phyloP scores from a whole-genome alignment of 2,113 vertebrate species.

The Beaufortia kweichowensis region DNA sequence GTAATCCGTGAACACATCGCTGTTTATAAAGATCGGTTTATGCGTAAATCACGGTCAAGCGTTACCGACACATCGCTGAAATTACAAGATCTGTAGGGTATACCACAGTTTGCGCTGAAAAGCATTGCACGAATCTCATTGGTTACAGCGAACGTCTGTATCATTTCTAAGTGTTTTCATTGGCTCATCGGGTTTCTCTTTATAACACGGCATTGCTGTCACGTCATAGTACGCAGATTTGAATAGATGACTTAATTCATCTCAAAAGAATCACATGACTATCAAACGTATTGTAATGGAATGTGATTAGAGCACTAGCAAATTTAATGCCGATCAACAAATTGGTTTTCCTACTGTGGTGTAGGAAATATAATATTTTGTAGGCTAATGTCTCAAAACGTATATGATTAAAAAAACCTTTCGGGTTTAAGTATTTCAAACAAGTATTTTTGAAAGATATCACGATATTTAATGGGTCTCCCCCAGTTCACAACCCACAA shows the following conservation, averaged over 20 bases:
- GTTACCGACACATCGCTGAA: not conserved
- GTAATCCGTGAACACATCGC: not conserved
- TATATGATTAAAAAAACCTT: no score
- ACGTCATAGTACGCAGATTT: not conserved
- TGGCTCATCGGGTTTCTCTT: not conserved
- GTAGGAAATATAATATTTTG: no score
- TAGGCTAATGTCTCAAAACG: no score
- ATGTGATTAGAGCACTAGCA: no score
- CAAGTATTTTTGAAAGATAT: no score
- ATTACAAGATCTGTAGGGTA: not conserved
- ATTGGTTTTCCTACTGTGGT: no score
- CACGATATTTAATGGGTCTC: no score
- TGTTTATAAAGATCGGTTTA: not conserved
- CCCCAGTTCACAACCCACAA: no score
- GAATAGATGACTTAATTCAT: not conserved
- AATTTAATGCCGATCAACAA: no score
- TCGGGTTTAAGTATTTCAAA: no score
- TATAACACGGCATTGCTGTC: not conserved
- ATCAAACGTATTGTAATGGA: no score
- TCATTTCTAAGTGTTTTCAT: not conserved
- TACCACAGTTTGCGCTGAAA: slow-evolving; percentile 4
- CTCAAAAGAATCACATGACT: not conserved
- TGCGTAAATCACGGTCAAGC: not conserved
- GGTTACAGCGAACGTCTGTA: slow-evolving; percentile 11
- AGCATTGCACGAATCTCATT: not conserved